Conservation (phyloP, 2,113 vertebrate genomes). For the Crypturellus undulatus region DNA sequence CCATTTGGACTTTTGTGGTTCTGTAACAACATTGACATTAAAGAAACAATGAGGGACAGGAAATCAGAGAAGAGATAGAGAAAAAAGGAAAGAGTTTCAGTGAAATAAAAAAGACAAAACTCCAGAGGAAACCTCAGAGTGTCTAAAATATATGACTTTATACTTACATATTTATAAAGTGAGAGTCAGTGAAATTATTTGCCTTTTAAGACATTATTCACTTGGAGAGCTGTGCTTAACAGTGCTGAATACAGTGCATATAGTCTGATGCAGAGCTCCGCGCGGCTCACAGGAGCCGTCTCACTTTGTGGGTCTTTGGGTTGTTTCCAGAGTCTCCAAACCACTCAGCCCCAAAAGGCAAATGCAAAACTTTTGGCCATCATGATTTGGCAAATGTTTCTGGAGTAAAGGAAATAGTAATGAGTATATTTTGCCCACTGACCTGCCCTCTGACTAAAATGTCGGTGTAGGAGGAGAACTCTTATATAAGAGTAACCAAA, state of each 20-base stretch:
- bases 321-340: not conserved
- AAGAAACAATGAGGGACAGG: not conserved
- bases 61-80: not conserved
- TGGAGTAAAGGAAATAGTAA: conserved; percentile 37
- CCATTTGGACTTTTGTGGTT: not conserved
- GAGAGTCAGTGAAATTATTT: not conserved
- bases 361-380: not conserved
- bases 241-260: not conserved
- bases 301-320: accelerated
- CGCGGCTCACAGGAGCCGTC: not conserved
- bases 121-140: not conserved
- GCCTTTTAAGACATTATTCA: not conserved
- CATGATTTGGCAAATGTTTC: conserved; percentile 29
- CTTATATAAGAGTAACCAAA: conserved; percentile 20
- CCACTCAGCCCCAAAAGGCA: not conserved
- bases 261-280: not conserved
- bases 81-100: not conserved
- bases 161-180: not conserved
- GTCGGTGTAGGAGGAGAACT: conserved; percentile 49
- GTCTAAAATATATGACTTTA: not conserved
- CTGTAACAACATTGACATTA: not conserved
- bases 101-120: not conserved
- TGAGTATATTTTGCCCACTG: conserved; percentile 20
- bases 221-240: not conserved
- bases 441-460: conserved; percentile 53